A percentile compares a stretch with the other conserved stretches of the same genome.
Evolutionary conservation across 2,113 vertebrate species (phyloP).

Genomic region (Sylvietta virens): DNA sequence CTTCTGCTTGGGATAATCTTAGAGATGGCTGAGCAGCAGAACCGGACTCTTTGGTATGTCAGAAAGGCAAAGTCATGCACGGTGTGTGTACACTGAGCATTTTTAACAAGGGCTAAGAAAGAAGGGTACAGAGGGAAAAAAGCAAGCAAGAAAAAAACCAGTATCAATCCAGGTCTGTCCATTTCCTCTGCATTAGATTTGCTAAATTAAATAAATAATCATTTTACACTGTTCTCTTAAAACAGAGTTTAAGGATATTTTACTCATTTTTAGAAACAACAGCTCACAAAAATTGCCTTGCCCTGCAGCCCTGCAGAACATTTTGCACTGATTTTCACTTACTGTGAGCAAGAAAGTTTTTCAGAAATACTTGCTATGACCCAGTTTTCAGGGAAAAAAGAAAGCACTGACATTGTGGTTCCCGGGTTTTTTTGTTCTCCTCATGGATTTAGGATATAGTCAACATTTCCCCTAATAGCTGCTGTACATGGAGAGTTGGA

Average conservation of each 20-base stretch:
- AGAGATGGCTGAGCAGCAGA: conserved; percentile 40
- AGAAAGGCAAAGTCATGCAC: neutral
- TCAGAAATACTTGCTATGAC: neutral
- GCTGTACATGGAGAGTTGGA: neutral
- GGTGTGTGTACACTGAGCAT: neutral
- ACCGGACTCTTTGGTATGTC: conserved; percentile 44
- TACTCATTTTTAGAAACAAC: neutral
- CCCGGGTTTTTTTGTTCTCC: neutral
- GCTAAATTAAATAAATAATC: neutral
- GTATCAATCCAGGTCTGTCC: neutral
- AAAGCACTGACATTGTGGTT: neutral
- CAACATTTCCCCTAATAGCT: neutral
- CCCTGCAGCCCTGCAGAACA: neutral
- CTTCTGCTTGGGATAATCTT: conserved; percentile 59
- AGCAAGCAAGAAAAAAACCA: neutral
- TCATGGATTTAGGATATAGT: neutral
- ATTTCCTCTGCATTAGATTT: neutral
- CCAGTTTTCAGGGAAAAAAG: neutral
- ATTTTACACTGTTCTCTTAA: neutral
- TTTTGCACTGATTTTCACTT: neutral
- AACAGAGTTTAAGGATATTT: neutral
- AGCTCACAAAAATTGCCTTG: neutral
- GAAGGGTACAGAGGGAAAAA: neutral
- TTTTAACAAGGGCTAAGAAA: neutral
- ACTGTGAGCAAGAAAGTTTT: neutral